Evolutionary conservation across 2,797 vertebrate genomes (phyloP), one percentile per base, ranked within the genome.

Genomic region (Melanotaenia boesemani): DNA sequence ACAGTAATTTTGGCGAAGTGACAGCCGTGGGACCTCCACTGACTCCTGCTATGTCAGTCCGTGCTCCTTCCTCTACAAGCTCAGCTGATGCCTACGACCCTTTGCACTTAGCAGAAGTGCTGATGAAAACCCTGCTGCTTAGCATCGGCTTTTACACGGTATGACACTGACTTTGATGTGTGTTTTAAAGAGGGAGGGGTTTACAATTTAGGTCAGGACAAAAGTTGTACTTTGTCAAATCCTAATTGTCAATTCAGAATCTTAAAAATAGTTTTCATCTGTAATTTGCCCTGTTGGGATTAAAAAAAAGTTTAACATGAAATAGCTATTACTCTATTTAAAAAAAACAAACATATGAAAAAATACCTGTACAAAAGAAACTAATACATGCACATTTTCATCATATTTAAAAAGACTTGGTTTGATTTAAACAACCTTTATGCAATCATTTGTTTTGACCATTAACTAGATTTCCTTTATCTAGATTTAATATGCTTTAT

Each of bases 91-190:
- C 85, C 50, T 89, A 86, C 6, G 93, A 95, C 65, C 93, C 95
- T 63, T 87, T 95, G 52, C 94, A 95, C 70, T 86, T 96, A 83
- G 94, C 95, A 8, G 95, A 96, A 83, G 92, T 96, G 71, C 89
- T 96, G 66, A 91, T 96, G 65, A 95, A 92, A 86, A 96, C 95
- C 6, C 86, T 96, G 22, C 91, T 96, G 74, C 93, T 95, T 63
- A 96, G 94, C 75, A 95, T 96, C 0, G 93, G 94, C 61, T 95
- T 95, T 86, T 96, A 96, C 87, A 96, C 95, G 91, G 95, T 95
- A 88, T 28, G 84, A 11, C 80, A 67, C 24, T 18, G 39, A 34
- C 66, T 16, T 48, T 30, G 22, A 12, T 32, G 50, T 71, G 20
- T 44, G 32, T 52, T 59, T n/a, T 7, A 20, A 15, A 48, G 65